Base-by-base conservation (phyloP, 2,888 invertebrate genomes). In the Asteroscopus sphinx region DNA sequence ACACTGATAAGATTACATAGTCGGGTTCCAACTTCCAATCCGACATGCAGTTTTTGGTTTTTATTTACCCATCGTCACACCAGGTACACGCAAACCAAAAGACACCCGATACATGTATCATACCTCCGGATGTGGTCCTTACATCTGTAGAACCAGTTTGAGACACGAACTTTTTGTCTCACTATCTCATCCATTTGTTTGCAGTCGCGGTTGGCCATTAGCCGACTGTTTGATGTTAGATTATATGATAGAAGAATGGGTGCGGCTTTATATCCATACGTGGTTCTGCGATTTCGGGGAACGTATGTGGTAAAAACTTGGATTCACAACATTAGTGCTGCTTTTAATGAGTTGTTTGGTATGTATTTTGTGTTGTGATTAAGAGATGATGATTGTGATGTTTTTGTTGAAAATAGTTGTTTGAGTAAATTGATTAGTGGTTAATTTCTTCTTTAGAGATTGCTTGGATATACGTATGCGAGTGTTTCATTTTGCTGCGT, bases 81-180 rank as follows among this genome's bases (percentile, higher is more conserved):
- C 30, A 48, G 57, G 62, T 65, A 72, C 56, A 45, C 57, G 39
- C 67, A 58, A 61, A 49, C 65, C 49, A 48, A 53, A 69, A 63
- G 68, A 69, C 70, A 80, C 77, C 71, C 71, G 79, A 81, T 79
- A 61, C 68, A 83, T 87, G 86, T 87, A 87, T 88, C 88, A 89
- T 73, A 62, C 67, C 84, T 87, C 84, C 89, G 89, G 89, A 88
- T 89, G 88, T 89, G 87, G 87, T 83, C 80, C 79, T 73, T 80
- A 83, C 83, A 86, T 81, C 80, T 82, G 76, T 73, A 67, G 75
- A 90, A 89, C 91, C 85, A 74, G 89, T 90, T 90, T 72, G 74
- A 78, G 76, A 69, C 69, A 76, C 79, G 60, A 69, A 77, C 77
- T 87, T 90, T 90, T 91, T 89, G 85, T 85, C 77, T 81, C 75